Conservation (phyloP, 1,140 invertebrate species). For the Bombus difficillimus region DNA sequence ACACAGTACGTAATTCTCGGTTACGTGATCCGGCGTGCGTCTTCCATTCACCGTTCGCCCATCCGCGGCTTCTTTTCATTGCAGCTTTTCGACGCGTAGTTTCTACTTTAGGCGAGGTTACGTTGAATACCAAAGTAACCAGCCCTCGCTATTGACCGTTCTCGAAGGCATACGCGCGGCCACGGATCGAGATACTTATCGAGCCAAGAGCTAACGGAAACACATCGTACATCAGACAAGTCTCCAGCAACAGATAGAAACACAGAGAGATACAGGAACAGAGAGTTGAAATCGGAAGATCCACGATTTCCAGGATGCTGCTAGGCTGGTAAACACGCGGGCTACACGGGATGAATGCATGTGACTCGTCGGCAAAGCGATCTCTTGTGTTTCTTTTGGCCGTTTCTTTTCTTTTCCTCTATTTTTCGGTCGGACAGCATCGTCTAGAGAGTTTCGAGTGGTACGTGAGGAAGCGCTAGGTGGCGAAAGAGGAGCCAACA, state of each 20-base stretch:
- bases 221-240: neutral
- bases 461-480: slow-evolving; percentile 24
- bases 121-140: slow-evolving; percentile 51
- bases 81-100: slow-evolving; percentile 11
- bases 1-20: slow-evolving; percentile 42
- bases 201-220: slow-evolving; percentile 18
- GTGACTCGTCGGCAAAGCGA: slow-evolving; percentile 55
- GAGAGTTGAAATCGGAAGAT: neutral
- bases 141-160: slow-evolving; percentile 8
- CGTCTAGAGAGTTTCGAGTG: slow-evolving; percentile 52
- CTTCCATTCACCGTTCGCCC: slow-evolving; percentile 30
- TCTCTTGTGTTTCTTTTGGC: slow-evolving; percentile 30
- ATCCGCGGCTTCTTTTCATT: slow-evolving; percentile 36
- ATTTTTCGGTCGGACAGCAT: neutral
- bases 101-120: neutral
- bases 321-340: slow-evolving; percentile 47
- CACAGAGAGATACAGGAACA: neutral
- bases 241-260: neutral
- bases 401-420: neutral
- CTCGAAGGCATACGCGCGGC: slow-evolving; percentile 15
- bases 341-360: slow-evolving; percentile 9
- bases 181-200: slow-evolving; percentile 49
- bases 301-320: slow-evolving; percentile 35
- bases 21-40: slow-evolving; percentile 33
- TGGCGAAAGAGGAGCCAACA: slow-evolving; percentile 11